A percentile compares a stretch with the other conserved stretches of the same genome.
Evolutionary conservation across 2,888 invertebrate genomes (phyloP).

Genomic region (Rhingia rostrata): DNA sequence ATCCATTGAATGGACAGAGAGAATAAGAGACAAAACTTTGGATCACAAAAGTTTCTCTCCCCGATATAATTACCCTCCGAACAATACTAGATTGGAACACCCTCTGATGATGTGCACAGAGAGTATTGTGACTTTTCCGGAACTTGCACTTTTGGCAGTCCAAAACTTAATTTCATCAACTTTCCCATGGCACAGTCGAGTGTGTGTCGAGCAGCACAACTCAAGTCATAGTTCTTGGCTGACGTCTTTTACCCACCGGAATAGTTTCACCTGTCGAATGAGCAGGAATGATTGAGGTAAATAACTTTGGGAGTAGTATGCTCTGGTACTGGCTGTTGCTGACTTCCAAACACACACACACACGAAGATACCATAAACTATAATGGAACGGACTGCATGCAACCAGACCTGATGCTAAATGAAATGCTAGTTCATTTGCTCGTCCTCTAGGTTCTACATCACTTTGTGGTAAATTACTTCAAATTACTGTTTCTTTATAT

Average conservation of each 20-base stretch:
- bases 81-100: slow-evolving; percentile 41
- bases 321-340: slow-evolving; percentile 17
- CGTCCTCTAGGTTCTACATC: slow-evolving; percentile 55
- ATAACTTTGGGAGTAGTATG: slow-evolving; percentile 52
- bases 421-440: slow-evolving; percentile 63
- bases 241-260: slow-evolving; percentile 23
- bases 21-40: slow-evolving; percentile 37
- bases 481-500: slow-evolving; percentile 64
- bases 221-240: slow-evolving; percentile 60
- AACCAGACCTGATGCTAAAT: slow-evolving; percentile 46
- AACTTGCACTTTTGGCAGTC: slow-evolving; percentile 67
- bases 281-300: slow-evolving; percentile 70
- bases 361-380: background rate
- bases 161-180: slow-evolving; percentile 72
- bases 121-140: slow-evolving; percentile 52
- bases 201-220: slow-evolving; percentile 6
- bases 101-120: slow-evolving; percentile 47
- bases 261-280: slow-evolving; percentile 72
- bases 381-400: slow-evolving; percentile 9
- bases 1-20: slow-evolving; percentile 3
- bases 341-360: background rate
- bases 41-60: slow-evolving; percentile 28
- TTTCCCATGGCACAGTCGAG: slow-evolving; percentile 19
- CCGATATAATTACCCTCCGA: slow-evolving; percentile 46
- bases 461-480: slow-evolving; percentile 73